Percentiles rank a stretch among this genome's conserved stretches.
phyloP scores from a whole-genome alignment of 2,797 vertebrate species.

The Gymnodraco acuticeps region DNA sequence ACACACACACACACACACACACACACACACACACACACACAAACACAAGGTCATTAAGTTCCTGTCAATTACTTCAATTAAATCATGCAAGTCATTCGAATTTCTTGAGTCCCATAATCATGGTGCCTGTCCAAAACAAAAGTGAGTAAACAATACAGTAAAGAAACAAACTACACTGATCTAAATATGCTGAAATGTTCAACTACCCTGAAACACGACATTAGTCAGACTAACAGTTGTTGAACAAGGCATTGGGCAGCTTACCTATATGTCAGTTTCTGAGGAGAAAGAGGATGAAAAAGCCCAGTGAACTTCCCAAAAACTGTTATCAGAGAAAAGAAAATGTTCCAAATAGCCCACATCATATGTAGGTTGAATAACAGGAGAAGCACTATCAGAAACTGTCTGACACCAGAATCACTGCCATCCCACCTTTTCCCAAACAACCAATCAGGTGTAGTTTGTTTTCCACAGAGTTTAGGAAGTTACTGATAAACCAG shows the following conservation, averaged over 20 bases:
- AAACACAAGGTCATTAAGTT: constrained; percentile 26
- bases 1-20: too few species aligned
- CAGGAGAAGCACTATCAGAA: constrained; percentile 27
- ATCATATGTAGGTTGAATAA: not conserved
- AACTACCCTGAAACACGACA: not conserved
- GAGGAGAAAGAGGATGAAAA: constrained; percentile 7
- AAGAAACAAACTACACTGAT: not conserved
- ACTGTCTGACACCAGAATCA: not conserved
- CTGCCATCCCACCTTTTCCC: constrained; percentile 33
- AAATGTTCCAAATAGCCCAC: not conserved
- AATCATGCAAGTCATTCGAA: constrained; percentile 28
- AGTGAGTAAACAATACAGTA: not conserved
- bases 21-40: constrained; percentile 2
- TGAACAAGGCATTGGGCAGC: constrained; percentile 14
- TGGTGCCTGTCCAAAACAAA: not conserved
- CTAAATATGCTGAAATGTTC: not conserved
- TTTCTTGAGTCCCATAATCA: constrained; percentile 11
- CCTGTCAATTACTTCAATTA: constrained; percentile 34
- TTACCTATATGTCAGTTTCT: constrained; percentile 60
- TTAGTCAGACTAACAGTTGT: not conserved
- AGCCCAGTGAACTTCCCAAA: constrained; percentile 9
- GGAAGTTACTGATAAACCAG: constrained; percentile 82
- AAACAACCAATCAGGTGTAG: constrained; percentile 65
- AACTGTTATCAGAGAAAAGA: not conserved
- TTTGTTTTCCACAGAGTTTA: constrained; percentile 51